Base-by-base conservation (phyloP, 2,113 vertebrate species). In the Dryoscopus gambensis region DNA sequence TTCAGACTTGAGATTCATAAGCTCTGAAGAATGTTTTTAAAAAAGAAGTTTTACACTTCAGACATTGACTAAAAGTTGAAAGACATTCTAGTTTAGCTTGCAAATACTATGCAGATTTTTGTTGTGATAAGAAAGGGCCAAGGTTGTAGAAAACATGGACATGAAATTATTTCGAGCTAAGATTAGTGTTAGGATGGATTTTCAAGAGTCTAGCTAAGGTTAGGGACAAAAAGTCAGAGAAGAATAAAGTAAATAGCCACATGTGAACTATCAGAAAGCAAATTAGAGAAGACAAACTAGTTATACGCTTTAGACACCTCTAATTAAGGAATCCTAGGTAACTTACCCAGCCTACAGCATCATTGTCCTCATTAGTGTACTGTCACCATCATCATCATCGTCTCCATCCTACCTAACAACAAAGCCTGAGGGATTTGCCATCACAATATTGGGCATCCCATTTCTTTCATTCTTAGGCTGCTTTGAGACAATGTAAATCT, bases 401-500 rank as follows among this genome's bases (percentile, higher is more conserved):
- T 86, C 67, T 88, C 71, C n/a, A 49, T 77, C 30, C 27, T 93
- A 70, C n/a, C 71, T 71, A 94, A 67, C 35, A 74, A 30, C 47
- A 84, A 91, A 88, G 47, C 78, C 92, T 65, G n/a, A 84, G 92
- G 78, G 85, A 94, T 93, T 97, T 94, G 22, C 35, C 33, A 70
- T 96, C 75, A 91, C 52, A 82, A 19, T 24, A 44, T 31, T 88
- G 82, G 92, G 52, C 63, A 85, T 95, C 64, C 35, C 47, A 35
- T 90, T 94, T 94, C 75, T 71, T 94, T 95, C 46, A 77, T 91
- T 96, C 87, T 87, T 46, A 85, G 71, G 37, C 57, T 91, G 67
- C 59, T 95, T 93, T 86, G 71, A 96, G 78, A 90, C 35, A 60
- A 63, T 74, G 60, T 55, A 79, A 93, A 86, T 81, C 75, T 95